Conservation (phyloP, 35 echinoderm and acorn worm genomes). For the Eucidaris tribuloides region DNA sequence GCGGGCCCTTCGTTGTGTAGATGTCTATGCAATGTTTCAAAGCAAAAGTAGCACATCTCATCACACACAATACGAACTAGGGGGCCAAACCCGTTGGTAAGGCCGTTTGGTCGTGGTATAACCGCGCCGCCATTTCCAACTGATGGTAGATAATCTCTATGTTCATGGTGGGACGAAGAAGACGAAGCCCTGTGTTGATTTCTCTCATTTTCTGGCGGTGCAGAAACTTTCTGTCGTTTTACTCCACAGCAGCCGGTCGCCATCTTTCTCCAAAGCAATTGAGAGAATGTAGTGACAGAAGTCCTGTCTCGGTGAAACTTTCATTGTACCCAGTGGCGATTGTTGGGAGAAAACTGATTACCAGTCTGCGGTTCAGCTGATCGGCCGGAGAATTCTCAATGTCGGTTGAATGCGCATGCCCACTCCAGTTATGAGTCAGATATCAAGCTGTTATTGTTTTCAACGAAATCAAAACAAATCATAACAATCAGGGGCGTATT, state of each 20-base stretch:
- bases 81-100: constrained; percentile 16
- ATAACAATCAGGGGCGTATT: no score
- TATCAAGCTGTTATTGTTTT: no score
- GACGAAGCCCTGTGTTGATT: constrained; percentile 48
- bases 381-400: not conserved
- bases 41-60: constrained; percentile 99
- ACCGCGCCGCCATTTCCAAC: constrained; percentile 51
- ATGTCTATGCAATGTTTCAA: constrained; percentile 85
- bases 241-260: constrained; percentile 99
- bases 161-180: constrained; percentile 35
- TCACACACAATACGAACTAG: constrained; percentile 82
- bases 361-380: constrained; percentile 12
- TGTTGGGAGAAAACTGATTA: not conserved
- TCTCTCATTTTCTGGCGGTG: constrained; percentile 82
- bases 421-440: no score
- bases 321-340: not conserved
- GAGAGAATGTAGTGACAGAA: not conserved
- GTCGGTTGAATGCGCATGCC: no score
- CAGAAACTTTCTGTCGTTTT: constrained; percentile 97
- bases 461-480: no score
- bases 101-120: constrained; percentile 56
- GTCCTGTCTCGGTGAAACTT: not conserved
- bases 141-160: constrained; percentile 52
- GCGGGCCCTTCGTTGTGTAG: constrained; percentile 80
- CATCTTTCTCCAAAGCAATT: constrained; percentile 75